These are phyloP conservation scores for Chaetoderma sp. DNA, from an alignment of 2,888 invertebrate species.

Conservation along the genomic window DNA sequence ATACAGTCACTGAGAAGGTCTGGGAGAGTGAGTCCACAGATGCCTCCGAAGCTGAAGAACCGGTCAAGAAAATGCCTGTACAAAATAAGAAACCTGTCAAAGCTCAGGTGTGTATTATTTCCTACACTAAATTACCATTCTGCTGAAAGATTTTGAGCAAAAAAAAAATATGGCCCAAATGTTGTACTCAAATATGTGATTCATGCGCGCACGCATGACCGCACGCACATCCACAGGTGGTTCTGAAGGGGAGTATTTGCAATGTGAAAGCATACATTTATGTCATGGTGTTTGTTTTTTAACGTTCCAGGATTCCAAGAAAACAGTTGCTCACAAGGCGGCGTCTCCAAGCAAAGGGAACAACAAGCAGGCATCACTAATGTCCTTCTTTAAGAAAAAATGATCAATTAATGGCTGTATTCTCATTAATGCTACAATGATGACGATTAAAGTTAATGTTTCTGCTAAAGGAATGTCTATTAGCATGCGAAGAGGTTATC, in stretches of 20 bases:
- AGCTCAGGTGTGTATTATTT: not conserved
- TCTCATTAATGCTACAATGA: not conserved
- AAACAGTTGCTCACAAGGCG: conserved; percentile 39
- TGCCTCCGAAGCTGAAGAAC: conserved; percentile 55
- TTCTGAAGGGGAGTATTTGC: too few species aligned
- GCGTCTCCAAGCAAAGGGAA: conserved; percentile 27
- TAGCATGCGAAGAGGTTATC: too few species aligned
- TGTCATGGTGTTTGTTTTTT: too few species aligned
- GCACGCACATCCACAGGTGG: too few species aligned
- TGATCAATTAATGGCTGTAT: conserved; percentile 21
- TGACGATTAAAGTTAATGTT: too few species aligned
- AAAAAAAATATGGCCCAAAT: not conserved
- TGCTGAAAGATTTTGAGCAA: not conserved
- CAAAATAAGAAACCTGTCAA: not conserved
- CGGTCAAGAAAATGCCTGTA: too few species aligned
- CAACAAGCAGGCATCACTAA: conserved; percentile 54
- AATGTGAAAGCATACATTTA: too few species aligned
- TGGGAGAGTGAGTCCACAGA: conserved; percentile 62
- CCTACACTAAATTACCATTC: not conserved
- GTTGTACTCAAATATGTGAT: not conserved
- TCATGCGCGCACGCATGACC: too few species aligned
- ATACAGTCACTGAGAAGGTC: conserved; percentile 63
- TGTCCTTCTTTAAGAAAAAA: conserved; percentile 58
- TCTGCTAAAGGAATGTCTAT: too few species aligned
- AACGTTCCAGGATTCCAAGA: too few species aligned